A percentile compares a stretch with the other conserved stretches of the same genome.
Evolutionary conservation across 92 coral and sea anemone species (phyloP).

Genomic region (Zoanthus solanderi): DNA sequence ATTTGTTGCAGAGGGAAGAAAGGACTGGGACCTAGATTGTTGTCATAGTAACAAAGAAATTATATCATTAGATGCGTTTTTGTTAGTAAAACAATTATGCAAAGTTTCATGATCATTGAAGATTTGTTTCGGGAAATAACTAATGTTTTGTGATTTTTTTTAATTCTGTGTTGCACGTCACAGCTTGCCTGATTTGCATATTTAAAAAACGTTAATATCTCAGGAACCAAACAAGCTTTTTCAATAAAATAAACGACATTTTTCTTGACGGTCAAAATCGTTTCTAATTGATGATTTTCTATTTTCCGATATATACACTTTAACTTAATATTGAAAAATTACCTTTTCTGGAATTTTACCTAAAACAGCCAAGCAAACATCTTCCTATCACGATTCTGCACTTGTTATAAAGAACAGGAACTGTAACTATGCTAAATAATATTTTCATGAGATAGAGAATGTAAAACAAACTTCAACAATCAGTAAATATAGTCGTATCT

Average conservation of each 20-base stretch:
- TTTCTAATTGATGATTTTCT: conserved; percentile 18
- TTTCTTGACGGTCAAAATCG: conserved; percentile 12
- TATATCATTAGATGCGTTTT: not conserved
- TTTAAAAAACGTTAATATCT: conserved; percentile 20
- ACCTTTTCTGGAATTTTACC: conserved; percentile 4
- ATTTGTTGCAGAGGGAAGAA: not conserved
- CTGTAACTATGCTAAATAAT: conserved; percentile 6
- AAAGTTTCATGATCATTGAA: no score
- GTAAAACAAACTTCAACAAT: conserved; percentile 6
- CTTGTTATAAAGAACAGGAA: conserved; percentile 6
- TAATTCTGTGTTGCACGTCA: not conserved
- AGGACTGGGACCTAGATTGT: not conserved
- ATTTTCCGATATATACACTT: conserved; percentile 16
- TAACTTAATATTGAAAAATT: conserved; percentile 2
- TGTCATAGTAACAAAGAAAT: not conserved
- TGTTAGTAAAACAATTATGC: no score
- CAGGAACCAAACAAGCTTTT: conserved; percentile 15
- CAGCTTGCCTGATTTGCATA: conserved; percentile 5
- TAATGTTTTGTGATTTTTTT: not conserved
- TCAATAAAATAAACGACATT: conserved; percentile 17
- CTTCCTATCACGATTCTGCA: conserved; percentile 6
- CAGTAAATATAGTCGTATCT: conserved; percentile 3
- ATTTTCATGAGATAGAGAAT: not conserved
- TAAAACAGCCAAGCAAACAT: not conserved
- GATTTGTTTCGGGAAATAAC: no score